Evolutionary conservation across 2,113 vertebrate genomes (phyloP), one percentile per base, ranked within the genome.

Genomic region (Dipodomys spectabilis): DNA sequence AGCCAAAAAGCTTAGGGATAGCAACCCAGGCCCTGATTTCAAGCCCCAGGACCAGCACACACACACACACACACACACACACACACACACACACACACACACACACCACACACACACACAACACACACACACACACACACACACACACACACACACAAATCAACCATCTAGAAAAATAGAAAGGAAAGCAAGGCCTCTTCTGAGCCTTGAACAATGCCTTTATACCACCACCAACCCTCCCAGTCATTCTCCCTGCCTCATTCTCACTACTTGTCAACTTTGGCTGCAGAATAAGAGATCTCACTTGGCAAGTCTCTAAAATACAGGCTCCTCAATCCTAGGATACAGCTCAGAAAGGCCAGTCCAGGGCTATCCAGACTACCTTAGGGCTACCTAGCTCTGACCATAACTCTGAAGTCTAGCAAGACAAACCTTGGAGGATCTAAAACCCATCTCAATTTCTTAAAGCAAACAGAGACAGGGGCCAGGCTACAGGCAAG

Each of bases 391-490:
- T 91, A 64, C 82, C 90, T 60, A 32, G 84, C 74, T 94, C 87
- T 90, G 87, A 83, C 89, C 90, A 93, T 89, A 93, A 74, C 81
- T 75, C 78, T 78, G 19, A 86, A 80, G 62, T 64, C 49, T 27
- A 82, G 49, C 72, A 81, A 80, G 18, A 87, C 25, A 71, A 85
- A 39, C 57, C 71, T 44, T 57, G 57, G 27, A 91, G 68, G 25
- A 82, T 69, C 45, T 35, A 82, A 93, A 95, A 69, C 67, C 45
- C 53, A 53, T 81, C 89, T 88, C 67, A 5, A 80, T 45, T 94
- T 93, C 84, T 95, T 86, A 90, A 68, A 91, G 87, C 79, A 96
- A 95, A 95, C 49, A 96, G 82, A 95, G 27, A 9, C 0, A 0
- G 75, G 65, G 35, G 19, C 67, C 60, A 35, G n/a, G n/a, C 82